Percentiles rank a stretch among this genome's conserved stretches.
phyloP scores from a whole-genome alignment of 2,888 invertebrate genomes.

The Sphinx pinastri region DNA sequence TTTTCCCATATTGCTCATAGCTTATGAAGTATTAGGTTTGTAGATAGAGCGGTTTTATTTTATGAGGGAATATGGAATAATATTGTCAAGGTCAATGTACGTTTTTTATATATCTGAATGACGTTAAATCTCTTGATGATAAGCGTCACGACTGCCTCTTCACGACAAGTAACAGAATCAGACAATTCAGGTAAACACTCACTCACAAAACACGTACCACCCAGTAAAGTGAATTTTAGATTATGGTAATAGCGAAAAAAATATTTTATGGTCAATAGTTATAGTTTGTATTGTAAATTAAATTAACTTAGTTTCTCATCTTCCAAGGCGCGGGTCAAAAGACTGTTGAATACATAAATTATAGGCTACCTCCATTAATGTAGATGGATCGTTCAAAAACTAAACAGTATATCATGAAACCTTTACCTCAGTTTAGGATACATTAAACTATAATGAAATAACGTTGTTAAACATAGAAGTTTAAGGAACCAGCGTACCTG shows the following conservation, averaged over 20 bases:
- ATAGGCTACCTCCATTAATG: slow-evolving; percentile 21
- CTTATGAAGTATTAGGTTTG: slow-evolving; percentile 46
- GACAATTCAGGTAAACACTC: no score
- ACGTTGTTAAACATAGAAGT: slow-evolving; percentile 58
- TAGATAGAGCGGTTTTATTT: slow-evolving; percentile 26
- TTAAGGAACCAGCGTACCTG: slow-evolving; percentile 51
- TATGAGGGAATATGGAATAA: not conserved
- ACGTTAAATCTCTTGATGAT: not conserved
- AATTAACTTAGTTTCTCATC: slow-evolving; percentile 10
- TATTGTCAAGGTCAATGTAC: not conserved
- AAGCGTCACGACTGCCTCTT: no score
- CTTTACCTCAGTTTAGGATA: slow-evolving; percentile 46
- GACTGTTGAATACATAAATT: slow-evolving; percentile 24
- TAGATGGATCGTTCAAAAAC: slow-evolving; percentile 27
- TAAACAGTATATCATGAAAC: slow-evolving; percentile 33
- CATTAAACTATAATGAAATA: slow-evolving; percentile 62
- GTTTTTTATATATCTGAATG: not conserved
- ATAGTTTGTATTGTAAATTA: not conserved
- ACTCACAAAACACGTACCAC: no score
- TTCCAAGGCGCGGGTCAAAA: slow-evolving; percentile 25
- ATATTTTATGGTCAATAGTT: not conserved
- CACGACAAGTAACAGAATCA: no score
- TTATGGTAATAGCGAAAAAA: no score
- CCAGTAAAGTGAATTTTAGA: no score
- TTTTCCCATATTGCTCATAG: slow-evolving; percentile 53